Base-by-base conservation (phyloP, 37 sponge, comb jelly and placozoan species). In the Dysidea cf. avara region DNA sequence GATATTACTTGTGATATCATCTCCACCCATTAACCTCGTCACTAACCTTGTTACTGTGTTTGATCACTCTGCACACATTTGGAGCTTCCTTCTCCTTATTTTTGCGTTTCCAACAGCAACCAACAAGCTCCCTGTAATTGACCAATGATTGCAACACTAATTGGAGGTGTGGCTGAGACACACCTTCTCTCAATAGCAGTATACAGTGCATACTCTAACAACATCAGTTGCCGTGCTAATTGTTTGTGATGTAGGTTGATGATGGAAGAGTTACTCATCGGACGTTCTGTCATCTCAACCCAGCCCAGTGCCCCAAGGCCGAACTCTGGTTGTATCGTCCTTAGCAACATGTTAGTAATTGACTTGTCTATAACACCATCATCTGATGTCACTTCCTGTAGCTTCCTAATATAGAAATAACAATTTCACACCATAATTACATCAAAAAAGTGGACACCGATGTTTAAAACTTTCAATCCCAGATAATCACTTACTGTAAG, bases 201-300 rank as follows among this genome's bases (percentile, higher is more conserved):
- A 69, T 83, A 89, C 62, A 79, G 56, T 0, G 86, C 75, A 75
- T 80, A 89, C 75, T 84, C 81, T 55, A 89, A 66, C n/a, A 89
- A 59, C n/a, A 86, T 89, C 39, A 89, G 57, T 49, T 89, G 90
- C 72, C 84, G 74, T 0, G 90, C 81, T 0, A 89, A 40, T n/a
- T n/a, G n/a, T n/a, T n/a, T n/a, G n/a, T n/a, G n/a, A n/a, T n/a
- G n/a, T n/a, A n/a, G 69, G 69, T 9, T 68, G 48, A 32, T 25
- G 46, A 5, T 51, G 1, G 2, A 68, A 22, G 47, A 68, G 30
- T 12, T 68, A 51, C 5, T 33, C 28, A 31, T 61, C 2, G 62
- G 62, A 2, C 4, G 62, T 7, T 24, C 26, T 12, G 16, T 21
- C 9, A 21, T 11, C n/a, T 61, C 7, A 2, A 7, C 32, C 62